A percentile compares a stretch with the other conserved stretches of the same genome.
phyloP scores from a whole-genome alignment of 2,888 invertebrate species.

The Smittia aterrima region DNA sequence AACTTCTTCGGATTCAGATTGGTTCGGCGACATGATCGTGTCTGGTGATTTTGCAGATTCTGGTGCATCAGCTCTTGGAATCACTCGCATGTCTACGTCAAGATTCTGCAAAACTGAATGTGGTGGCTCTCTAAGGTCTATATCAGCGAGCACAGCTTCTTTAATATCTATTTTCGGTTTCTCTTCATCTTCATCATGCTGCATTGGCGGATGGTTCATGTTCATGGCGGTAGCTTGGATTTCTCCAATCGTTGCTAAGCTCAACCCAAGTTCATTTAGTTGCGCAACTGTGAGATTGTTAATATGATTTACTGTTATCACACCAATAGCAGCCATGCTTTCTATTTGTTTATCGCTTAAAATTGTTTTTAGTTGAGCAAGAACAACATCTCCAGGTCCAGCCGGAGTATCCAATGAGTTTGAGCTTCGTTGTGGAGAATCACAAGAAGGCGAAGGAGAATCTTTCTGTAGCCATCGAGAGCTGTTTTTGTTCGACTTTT shows the following conservation, averaged over 20 bases:
- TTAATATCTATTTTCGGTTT: background rate
- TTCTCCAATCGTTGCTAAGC: constrained; percentile 61
- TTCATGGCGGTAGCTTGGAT: constrained; percentile 63
- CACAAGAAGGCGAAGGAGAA: background rate
- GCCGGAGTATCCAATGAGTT: constrained; percentile 38
- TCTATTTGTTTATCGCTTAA: constrained; percentile 60
- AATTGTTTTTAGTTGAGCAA: constrained; percentile 59
- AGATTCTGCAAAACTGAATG: background rate
- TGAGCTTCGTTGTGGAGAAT: background rate
- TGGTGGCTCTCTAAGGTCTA: constrained; percentile 41
- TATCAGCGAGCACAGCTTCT: constrained; percentile 48
- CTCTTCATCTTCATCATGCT: constrained; percentile 49
- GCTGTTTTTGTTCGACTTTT: constrained; percentile 51
- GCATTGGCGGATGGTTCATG: constrained; percentile 50
- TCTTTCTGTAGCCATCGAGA: constrained; percentile 47
- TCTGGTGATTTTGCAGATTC: constrained; percentile 42
- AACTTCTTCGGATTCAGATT: constrained; percentile 31
- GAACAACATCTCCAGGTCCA: constrained; percentile 45
- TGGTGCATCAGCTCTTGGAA: constrained; percentile 43
- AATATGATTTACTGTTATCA: constrained; percentile 62
- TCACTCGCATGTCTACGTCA: constrained; percentile 50
- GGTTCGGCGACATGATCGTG: constrained; percentile 39
- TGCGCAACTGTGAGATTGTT: constrained; percentile 62
- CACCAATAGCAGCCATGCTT: constrained; percentile 61
- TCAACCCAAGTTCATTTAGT: constrained; percentile 61